Evolutionary conservation across 2,888 invertebrate genomes (phyloP), one percentile per base, ranked within the genome.

Genomic region (Ischnus inquisitorius): DNA sequence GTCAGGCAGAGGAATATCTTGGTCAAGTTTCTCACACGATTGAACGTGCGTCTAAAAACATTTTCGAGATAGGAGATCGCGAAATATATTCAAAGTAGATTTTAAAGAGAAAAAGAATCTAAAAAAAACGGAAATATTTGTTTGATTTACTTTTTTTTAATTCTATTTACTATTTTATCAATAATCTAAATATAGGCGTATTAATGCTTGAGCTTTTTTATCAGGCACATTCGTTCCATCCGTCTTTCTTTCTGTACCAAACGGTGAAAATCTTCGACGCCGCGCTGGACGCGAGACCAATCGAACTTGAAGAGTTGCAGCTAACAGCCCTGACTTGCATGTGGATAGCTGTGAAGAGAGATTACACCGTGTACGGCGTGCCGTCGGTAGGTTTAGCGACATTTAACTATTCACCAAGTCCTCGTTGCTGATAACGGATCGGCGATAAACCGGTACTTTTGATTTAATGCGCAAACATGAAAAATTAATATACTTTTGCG

Each of bases 331-430:
- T 92, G 22, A 86, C 90, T 0, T 82, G 89, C 5, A 77, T 92
- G 43, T 92, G 92, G 92, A 90, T 92, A 28, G 82, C 79, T 0
- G 67, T 92, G 5, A 92, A 92, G 81, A 88, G 83, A 68, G 88
- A 90, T 16, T 75, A 84, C n/a, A 72, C 67, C 41, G 57, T 16
- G 0, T 60, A 85, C n/a, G 86, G 85, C 5, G 65, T 91, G 41
- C 92, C 92, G 1, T 22, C 80, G 71, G 75, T 84, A 12, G 12
- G 28, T 41, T 22, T 41, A 28, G 6, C 0, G 1, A 46, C 34
- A 54, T 22, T 22, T 12, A 6, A 22, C 3, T 12, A 54, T 2
- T 22, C 12, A 46, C 12, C 43, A 3, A 14, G 43, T 14, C 10
- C 43, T 14, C 12, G 43, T 43, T 14, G 1, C 5, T 43, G 34